Evolutionary conservation across 2,797 vertebrate genomes (phyloP).

Genomic region (Cheracebus regulus): DNA sequence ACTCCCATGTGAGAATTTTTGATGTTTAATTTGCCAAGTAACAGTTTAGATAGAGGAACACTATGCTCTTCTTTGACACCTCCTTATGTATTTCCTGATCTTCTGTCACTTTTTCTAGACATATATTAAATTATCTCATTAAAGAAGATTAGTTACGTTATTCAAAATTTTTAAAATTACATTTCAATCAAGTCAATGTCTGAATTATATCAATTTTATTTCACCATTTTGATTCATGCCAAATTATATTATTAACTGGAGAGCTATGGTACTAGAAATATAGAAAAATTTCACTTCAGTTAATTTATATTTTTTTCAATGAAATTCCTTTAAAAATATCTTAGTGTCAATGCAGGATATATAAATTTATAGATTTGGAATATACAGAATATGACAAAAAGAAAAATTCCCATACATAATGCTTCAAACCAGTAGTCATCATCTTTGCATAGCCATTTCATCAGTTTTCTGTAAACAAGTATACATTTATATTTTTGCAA

Average conservation of each 20-base stretch:
- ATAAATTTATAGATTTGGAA: not conserved
- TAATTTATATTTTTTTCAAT: not conserved
- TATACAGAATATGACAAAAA: not conserved
- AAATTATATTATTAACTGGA: not conserved
- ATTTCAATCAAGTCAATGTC: not conserved
- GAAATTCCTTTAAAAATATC: not conserved
- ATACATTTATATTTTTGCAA: not conserved
- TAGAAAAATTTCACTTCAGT: not conserved
- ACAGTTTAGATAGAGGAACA: not conserved
- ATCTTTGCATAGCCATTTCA: not conserved
- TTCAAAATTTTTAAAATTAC: constrained; percentile 34
- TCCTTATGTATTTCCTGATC: not conserved
- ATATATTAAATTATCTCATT: not conserved
- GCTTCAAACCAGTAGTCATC: not conserved
- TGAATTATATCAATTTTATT: constrained; percentile 29
- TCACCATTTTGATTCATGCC: not conserved
- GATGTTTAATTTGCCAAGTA: constrained; percentile 43
- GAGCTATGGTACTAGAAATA: not conserved
- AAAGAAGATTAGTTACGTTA: not conserved
- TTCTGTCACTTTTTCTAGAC: constrained; percentile 36
- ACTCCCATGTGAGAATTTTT: not conserved
- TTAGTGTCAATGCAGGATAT: not conserved
- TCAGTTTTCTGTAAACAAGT: not conserved
- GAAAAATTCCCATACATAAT: not conserved
- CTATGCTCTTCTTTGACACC: not conserved